These are phyloP conservation scores for Sesia apiformis DNA, from an alignment of 2,888 invertebrate species.

Conservation along the genomic window DNA sequence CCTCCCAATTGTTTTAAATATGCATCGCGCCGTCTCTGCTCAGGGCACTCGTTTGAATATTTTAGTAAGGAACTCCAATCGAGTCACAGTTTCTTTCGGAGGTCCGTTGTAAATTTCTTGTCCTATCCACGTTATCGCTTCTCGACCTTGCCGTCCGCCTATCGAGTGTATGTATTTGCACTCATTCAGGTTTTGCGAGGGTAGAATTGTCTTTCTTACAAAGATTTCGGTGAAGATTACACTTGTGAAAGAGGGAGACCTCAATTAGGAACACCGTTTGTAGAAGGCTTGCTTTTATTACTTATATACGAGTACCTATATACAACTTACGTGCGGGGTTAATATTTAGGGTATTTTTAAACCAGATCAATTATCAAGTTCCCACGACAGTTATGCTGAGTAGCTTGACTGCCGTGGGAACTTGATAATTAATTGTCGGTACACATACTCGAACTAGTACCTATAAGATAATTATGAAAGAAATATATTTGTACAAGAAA, in stretches of 20 bases:
- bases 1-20: slow-evolving; percentile 54
- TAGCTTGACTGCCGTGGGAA: too few relatives aligned
- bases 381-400: too few relatives aligned
- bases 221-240: background rate
- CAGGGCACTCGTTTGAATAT: slow-evolving; percentile 57
- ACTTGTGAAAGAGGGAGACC: background rate
- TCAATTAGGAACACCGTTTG: too few relatives aligned
- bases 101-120: slow-evolving; percentile 7
- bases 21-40: slow-evolving; percentile 50
- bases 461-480: too few relatives aligned
- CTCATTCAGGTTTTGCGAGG: background rate
- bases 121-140: background rate
- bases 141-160: background rate
- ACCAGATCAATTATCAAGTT: too few relatives aligned
- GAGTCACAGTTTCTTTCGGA: slow-evolving; percentile 34
- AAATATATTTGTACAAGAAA: too few relatives aligned
- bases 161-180: background rate
- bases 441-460: too few relatives aligned
- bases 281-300: too few relatives aligned
- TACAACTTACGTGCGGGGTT: too few relatives aligned
- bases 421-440: too few relatives aligned
- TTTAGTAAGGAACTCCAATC: slow-evolving; percentile 53
- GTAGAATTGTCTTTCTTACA: background rate
- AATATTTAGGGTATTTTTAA: too few relatives aligned
- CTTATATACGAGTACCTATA: too few relatives aligned